Base-by-base conservation (phyloP, 1,140 invertebrate species). In the Uloborus diversus region DNA sequence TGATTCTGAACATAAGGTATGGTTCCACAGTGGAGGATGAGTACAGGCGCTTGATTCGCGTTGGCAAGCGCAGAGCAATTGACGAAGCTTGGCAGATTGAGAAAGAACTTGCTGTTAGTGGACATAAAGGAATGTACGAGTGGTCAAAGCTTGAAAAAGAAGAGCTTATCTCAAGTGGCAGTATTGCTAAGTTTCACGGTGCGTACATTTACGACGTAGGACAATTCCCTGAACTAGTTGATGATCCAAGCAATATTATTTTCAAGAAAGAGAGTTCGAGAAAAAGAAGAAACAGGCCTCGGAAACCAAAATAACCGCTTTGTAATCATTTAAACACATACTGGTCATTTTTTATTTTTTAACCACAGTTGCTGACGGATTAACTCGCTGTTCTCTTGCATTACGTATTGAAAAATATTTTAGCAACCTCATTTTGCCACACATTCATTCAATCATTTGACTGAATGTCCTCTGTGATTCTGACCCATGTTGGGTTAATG, bases 161-260 rank as follows among this genome's bases (percentile, higher is more conserved):
- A 76, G 94, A 96, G 86, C 93, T 96, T 28, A 87, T 94, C 71
- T 95, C 96, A 83, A 88, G 90, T 65, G 95, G 94, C 14, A 92
- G 91, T 83, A 92, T 93, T 14, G 89, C 91, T 4, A 93, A 92
- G 82, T 97, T 96, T 87, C 93, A 96, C 84, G 94, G 93, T 61
- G 93, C 96, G 84, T 97, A 96, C 88, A 92, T 95, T 76, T 94
- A 96, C 86, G 94, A 96, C 84, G 92, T 96, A 20, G 91, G 92
- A 82, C 88, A 92, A 20, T 97, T 95, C 88, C 95, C 96, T 0
- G 94, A 97, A 85, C 89, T 98, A 14, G 94, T 95, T 14, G 96
- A 98, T 87, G 96, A 98, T 88, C 95, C 96, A 2, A 96, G 94
- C 87, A 98, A 97, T 88, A 92, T 99, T 66, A 91, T 92, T 82